phyloP scores from a whole-genome alignment of 2,797 vertebrate species.

The Falco biarmicus region DNA sequence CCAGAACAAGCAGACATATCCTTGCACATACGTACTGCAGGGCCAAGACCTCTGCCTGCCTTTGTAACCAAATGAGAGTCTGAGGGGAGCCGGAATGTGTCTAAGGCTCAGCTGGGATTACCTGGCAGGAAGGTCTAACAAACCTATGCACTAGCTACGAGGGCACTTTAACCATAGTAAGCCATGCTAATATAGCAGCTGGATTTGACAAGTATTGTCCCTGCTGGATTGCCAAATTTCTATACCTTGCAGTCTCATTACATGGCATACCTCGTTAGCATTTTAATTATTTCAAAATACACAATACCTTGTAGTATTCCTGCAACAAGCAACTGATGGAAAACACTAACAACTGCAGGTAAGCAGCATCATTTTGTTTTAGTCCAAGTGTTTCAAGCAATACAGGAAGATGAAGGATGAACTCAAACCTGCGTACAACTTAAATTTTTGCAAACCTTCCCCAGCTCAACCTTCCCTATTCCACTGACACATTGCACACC shows the following conservation, averaged over 20 bases:
- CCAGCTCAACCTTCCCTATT: background rate
- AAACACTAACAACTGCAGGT: background rate
- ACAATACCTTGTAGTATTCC: background rate
- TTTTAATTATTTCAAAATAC: background rate
- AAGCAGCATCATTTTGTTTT: background rate
- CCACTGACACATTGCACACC: background rate
- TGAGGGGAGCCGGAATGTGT: background rate
- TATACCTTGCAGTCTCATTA: background rate
- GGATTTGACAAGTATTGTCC: background rate
- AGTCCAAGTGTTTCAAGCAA: background rate
- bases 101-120: background rate
- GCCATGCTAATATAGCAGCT: background rate
- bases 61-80: background rate
- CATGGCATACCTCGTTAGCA: background rate
- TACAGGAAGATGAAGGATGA: background rate
- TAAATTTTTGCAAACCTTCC: background rate
- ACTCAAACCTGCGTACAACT: background rate
- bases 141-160: accelerated
- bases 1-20: background rate
- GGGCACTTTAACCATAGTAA: background rate
- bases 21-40: background rate
- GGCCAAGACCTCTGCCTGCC: background rate
- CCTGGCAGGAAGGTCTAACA: background rate
- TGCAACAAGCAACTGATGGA: background rate
- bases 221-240: background rate